phyloP scores from a whole-genome alignment of 2,888 invertebrate genomes.

The Caenorhabditis sp. region DNA sequence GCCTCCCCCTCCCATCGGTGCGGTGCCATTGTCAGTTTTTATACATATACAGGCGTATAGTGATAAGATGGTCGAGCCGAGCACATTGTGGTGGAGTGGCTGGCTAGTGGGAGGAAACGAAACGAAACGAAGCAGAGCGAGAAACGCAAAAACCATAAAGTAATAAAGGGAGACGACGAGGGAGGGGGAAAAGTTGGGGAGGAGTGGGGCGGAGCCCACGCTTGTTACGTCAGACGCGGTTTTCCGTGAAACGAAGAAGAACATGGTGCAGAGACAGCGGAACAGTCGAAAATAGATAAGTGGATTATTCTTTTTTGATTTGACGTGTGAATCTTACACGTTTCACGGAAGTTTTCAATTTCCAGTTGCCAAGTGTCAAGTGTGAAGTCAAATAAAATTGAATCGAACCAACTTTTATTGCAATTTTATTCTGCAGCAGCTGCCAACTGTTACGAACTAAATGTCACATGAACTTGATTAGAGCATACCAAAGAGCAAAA shows the following conservation, averaged over 20 bases:
- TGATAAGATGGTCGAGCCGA: no score
- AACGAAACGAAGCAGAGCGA: constrained; percentile 1
- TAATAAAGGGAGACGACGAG: constrained; percentile 17
- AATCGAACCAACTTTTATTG: no score
- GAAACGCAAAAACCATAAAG: constrained; percentile 62
- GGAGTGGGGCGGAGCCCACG: constrained; percentile 10
- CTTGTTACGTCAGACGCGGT: constrained; percentile 29
- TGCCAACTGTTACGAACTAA: constrained; percentile 32
- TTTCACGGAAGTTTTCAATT: constrained; percentile 43
- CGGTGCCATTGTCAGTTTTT: constrained; percentile 39
- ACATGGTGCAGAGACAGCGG: neutral
- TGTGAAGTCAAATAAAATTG: neutral
- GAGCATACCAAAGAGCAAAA: neutral
- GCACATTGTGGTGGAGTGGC: constrained; percentile 39
- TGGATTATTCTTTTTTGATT: constrained; percentile 29
- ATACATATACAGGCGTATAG: constrained; percentile 6
- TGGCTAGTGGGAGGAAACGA: no score
- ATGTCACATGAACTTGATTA: no score
- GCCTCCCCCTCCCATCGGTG: constrained; percentile 42
- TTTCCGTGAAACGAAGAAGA: constrained; percentile 24
- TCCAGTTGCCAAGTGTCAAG: constrained; percentile 43
- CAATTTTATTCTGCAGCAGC: no score
- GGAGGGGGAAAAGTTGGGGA: constrained; percentile 18
- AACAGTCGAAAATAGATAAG: constrained; percentile 51
- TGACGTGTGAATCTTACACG: constrained; percentile 14